Evolutionary conservation across 2,113 vertebrate genomes (phyloP), one percentile per base, ranked within the genome.

Genomic region (Formicarius rufipectus): DNA sequence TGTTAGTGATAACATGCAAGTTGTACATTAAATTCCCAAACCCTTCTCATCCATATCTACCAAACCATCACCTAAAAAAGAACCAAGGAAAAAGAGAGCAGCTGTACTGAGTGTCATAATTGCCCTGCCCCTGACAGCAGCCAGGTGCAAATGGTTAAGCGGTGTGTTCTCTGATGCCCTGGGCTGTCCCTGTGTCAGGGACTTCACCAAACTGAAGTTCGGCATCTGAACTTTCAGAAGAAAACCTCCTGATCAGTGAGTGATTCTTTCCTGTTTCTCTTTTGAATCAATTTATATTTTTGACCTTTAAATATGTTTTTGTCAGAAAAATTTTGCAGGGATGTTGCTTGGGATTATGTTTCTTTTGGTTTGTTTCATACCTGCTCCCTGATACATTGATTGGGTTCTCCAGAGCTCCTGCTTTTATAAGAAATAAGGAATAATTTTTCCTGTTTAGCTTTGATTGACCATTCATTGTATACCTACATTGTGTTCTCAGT

Each of bases 41-140:
- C 3, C 3, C 3, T 3, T 64, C 39, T 52, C 3, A 3, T 44
- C 17, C 31, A 1, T 66, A 68, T 11, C 68, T 64, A 35, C 7
- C 21, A 58, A 72, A 24, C 7, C 23, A 83, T 17, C 23, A 39
- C 6, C 25, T 31, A 9, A 75, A 69, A 71, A 39, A 30, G 9
- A 44, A 30, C 4, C 14, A 28, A 55, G 12, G 23, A 49, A 77
- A 15, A 73, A 12, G 33, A 31, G 28, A 87, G 40, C 7, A 67
- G 14, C 12, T 19, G 1, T 25, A 8, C 6, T 4, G 4, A 9
- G 15, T 44, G 3, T 37, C 22, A 23, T 27, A 76, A 37, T 1
- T 24, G 45, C 14, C 60, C 56, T 77, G 22, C 10, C 21, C 35
- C 39, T 90, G 45, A 19, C 18, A 56, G 55, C 7, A 73, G 8